phyloP scores from a whole-genome alignment of 2,888 invertebrate species.

The Sesia bembeciformis region DNA sequence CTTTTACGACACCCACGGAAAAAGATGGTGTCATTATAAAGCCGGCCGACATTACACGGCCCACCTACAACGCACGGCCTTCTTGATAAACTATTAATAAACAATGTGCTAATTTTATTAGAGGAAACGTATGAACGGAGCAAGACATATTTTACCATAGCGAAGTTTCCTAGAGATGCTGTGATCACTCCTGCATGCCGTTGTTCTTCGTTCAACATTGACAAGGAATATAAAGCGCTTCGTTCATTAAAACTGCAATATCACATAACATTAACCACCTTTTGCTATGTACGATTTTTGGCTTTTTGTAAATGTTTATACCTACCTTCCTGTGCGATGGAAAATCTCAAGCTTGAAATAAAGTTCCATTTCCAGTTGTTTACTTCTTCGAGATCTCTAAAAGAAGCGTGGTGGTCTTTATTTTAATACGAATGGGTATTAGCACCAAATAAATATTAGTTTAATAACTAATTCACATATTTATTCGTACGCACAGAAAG shows the following conservation, averaged over 20 bases:
- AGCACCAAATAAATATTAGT: too few species aligned
- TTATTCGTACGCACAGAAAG: too few species aligned
- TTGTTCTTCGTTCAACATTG: conserved; percentile 80
- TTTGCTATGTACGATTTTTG: too few species aligned
- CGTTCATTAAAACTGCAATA: conserved; percentile 87
- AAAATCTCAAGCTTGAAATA: conserved; percentile 91
- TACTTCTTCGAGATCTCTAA: conserved; percentile 82
- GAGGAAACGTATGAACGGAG: too few species aligned
- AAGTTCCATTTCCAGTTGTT: conserved; percentile 82
- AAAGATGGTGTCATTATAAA: too few species aligned
- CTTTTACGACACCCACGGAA: too few species aligned
- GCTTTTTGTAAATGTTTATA: not conserved
- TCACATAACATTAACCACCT: not conserved
- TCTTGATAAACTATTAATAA: too few species aligned
- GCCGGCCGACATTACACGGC: too few species aligned
- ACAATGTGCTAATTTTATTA: too few species aligned
- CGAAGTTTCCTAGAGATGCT: conserved; percentile 94
- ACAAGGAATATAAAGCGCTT: conserved; percentile 86
- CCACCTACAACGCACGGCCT: too few species aligned
- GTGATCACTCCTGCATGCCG: conserved; percentile 84
- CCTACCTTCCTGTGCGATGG: conserved; percentile 89
- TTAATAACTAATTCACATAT: too few species aligned
- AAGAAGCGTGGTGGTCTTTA: conserved; percentile 8
- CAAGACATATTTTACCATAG: conserved; percentile 54
- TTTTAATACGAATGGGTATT: not conserved